Conservation (phyloP, 2,113 vertebrate genomes). For the Festucalex cinctus region DNA sequence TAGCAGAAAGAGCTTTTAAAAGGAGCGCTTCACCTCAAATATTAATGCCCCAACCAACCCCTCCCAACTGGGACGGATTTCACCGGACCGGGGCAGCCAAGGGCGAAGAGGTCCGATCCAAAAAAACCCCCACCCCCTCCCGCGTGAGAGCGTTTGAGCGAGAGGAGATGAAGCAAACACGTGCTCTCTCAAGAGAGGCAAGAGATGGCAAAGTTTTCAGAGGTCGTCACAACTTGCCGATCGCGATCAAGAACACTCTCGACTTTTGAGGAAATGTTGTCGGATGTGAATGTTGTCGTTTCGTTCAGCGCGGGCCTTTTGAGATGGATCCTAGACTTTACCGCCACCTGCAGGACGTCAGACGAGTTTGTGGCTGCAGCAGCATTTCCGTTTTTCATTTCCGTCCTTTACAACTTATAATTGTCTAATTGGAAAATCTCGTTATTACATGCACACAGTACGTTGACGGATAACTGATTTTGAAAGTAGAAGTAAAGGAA, state of each 20-base stretch:
- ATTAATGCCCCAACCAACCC: slow-evolving; percentile 61
- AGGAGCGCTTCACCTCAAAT: slow-evolving; percentile 57
- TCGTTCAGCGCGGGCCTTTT: not conserved
- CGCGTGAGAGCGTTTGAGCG: slow-evolving; percentile 35
- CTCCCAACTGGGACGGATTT: slow-evolving; percentile 61
- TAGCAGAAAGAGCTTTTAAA: slow-evolving; percentile 62
- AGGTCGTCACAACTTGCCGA: slow-evolving; percentile 8
- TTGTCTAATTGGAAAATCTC: too few relatives aligned
- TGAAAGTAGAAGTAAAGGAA: too few relatives aligned
- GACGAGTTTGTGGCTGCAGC: not conserved
- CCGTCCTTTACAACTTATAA: too few relatives aligned
- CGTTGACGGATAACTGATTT: too few relatives aligned
- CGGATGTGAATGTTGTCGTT: slow-evolving; percentile 20
- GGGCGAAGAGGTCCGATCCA: slow-evolving; percentile 58
- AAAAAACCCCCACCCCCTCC: not conserved
- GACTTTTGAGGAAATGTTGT: slow-evolving; percentile 37
- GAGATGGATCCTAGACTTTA: not conserved
- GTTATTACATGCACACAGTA: too few relatives aligned
- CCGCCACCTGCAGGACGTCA: not conserved
- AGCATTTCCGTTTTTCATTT: too few relatives aligned
- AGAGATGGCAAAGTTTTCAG: slow-evolving; percentile 41
- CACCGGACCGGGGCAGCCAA: slow-evolving; percentile 47
- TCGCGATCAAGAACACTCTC: slow-evolving; percentile 13
- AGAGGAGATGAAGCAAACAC: slow-evolving; percentile 25
- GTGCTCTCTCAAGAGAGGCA: slow-evolving; percentile 38